phyloP scores from a whole-genome alignment of 2,888 invertebrate species.

The Anorthoa munda region DNA sequence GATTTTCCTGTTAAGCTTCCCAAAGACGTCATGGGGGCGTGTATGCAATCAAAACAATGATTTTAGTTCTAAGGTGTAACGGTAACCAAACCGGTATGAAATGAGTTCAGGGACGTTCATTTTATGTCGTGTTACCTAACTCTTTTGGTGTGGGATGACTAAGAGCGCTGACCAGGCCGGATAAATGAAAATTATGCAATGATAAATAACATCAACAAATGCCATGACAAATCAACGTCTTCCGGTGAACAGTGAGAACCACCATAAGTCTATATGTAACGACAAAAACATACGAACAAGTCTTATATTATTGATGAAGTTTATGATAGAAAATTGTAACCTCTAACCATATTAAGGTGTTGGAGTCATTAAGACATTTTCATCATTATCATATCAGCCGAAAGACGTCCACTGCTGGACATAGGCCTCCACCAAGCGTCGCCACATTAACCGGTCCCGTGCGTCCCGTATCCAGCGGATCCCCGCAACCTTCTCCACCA shows the following conservation, averaged over 20 bases:
- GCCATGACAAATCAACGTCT: slow-evolving; percentile 34
- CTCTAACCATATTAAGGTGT: neutral
- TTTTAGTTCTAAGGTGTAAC: slow-evolving; percentile 26
- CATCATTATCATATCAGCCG: too few relatives aligned
- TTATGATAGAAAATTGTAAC: neutral
- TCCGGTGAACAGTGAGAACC: slow-evolving; percentile 18
- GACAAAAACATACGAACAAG: neutral
- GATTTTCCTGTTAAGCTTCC: slow-evolving; percentile 32
- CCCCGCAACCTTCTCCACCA: too few relatives aligned
- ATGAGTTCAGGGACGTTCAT: slow-evolving; percentile 51
- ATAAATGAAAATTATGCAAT: neutral
- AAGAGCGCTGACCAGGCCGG: slow-evolving; percentile 14
- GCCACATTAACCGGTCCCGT: too few relatives aligned
- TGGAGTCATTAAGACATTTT: neutral
- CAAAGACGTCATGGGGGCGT: slow-evolving; percentile 48
- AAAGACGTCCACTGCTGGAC: too few relatives aligned
- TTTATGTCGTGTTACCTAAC: slow-evolving; percentile 1
- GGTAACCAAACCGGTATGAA: slow-evolving; percentile 27
- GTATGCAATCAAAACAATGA: slow-evolving; percentile 39
- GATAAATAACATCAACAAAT: neutral
- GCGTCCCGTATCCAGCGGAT: too few relatives aligned
- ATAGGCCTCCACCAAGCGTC: too few relatives aligned
- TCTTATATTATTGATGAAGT: too few relatives aligned
- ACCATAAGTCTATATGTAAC: neutral
- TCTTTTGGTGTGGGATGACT: slow-evolving; percentile 31